Conservation (phyloP, 2,888 invertebrate genomes). For the Ethmia dodecea region DNA sequence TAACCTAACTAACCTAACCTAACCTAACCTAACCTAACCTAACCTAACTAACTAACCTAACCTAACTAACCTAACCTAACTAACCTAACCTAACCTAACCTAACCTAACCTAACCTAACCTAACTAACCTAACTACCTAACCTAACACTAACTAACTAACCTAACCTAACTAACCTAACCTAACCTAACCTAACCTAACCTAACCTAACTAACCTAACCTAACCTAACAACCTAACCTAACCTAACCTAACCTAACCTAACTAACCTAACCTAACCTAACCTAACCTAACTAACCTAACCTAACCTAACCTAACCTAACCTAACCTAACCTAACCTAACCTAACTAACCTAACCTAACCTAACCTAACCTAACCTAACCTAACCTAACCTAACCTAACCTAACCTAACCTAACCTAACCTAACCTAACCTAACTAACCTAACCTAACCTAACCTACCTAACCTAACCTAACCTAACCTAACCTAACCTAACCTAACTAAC, state of each 20-base stretch:
- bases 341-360: slow-evolving; percentile 15
- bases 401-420: slow-evolving; percentile 23
- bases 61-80: slow-evolving; percentile 13
- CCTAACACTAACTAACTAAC: slow-evolving; percentile 9
- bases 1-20: slow-evolving; percentile 22
- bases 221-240: slow-evolving; percentile 24
- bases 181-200: slow-evolving; percentile 28
- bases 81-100: slow-evolving; percentile 12
- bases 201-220: slow-evolving; percentile 27
- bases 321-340: slow-evolving; percentile 19
- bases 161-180: slow-evolving; percentile 20
- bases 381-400: slow-evolving; percentile 22
- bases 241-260: slow-evolving; percentile 22
- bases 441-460: slow-evolving; percentile 17
- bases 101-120: slow-evolving; percentile 12
- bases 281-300: slow-evolving; percentile 19
- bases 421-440: slow-evolving; percentile 24
- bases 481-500: slow-evolving; percentile 19
- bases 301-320: slow-evolving; percentile 19
- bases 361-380: slow-evolving; percentile 17
- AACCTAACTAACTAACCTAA: slow-evolving; percentile 15
- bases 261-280: slow-evolving; percentile 19
- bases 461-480: background rate
- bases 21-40: slow-evolving; percentile 22
- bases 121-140: slow-evolving; percentile 11